Base-by-base conservation (phyloP, 2,888 invertebrate genomes). In the Scaptomyza reducta region DNA sequence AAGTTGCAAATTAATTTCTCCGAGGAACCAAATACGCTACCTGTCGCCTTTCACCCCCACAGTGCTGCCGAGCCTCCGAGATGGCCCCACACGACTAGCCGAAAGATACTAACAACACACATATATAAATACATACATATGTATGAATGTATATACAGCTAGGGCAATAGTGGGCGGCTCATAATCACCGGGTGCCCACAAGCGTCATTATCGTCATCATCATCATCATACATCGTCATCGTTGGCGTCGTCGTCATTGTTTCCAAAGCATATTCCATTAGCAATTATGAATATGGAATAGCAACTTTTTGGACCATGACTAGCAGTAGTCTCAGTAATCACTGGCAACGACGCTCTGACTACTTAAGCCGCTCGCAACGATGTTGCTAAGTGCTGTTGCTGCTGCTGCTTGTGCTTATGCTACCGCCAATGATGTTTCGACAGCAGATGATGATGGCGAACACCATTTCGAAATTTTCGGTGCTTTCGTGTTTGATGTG, bases 1-100 rank as follows among this genome's bases (percentile, higher is more conserved):
- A 90, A 89, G 85, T 88, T 88, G 84, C 77, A 90, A 89, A 90
- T 90, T 90, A 90, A 90, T 90, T 90, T 90, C 90, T 89, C 90
- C 65, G 70, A 85, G 89, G 89, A 89, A 77, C 82, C 68, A 66
- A 62, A 61, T 40, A 40, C 62, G 60, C 59, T 49, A 47, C 45
- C 54, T 63, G 70, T 55, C 67, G 72, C 72, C 57, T 53, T 47
- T 33, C 51, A 64, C 40, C 16, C 9, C 40, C 4, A 33, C 38
- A 42, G 35, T 9, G 55, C 72, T 72, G 62, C 46, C 47, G 16
- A 31, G 45, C 42, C 53, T 45, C 44, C 14, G 14, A 54, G 53
- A 40, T 53, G 45, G 40, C 33, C 42, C 62, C 55, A 51, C 54
- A 51, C 50, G 29, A 29, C 55, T 55, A 44, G 49, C 45, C 60